These are phyloP conservation scores for Atta cephalotes DNA, from an alignment of 1,140 invertebrate species.

Conservation along the genomic window DNA sequence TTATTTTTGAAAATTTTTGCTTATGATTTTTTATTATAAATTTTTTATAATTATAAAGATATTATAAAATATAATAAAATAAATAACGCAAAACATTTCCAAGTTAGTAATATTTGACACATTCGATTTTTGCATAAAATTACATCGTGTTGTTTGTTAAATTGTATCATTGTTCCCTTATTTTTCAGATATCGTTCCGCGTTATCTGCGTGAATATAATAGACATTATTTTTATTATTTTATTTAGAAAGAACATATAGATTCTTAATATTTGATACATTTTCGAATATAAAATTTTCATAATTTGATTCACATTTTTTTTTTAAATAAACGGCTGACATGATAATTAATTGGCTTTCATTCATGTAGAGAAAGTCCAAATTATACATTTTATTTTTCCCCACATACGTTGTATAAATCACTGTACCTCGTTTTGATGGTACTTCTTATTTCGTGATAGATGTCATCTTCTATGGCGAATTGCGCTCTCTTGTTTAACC, in stretches of 20 bases:
- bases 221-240: conserved; percentile 1
- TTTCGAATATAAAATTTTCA: neutral
- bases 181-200: neutral
- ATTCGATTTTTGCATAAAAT: neutral
- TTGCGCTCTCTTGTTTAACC: conserved; percentile 24
- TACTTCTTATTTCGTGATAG: neutral
- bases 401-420: neutral
- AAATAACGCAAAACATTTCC: neutral
- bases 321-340: neutral
- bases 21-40: neutral
- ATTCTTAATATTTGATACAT: neutral
- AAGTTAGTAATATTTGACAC: neutral
- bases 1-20: neutral
- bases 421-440: neutral
- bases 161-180: neutral
- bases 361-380: neutral
- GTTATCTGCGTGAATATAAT: neutral
- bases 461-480: neutral
- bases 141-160: neutral
- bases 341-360: neutral
- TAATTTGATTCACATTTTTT: neutral
- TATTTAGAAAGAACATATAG: neutral
- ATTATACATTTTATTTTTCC: neutral
- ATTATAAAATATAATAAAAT: neutral
- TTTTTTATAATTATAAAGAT: no score